These are phyloP conservation scores for Bombus vancouverensis DNA, from an alignment of 1,140 invertebrate species.

Conservation along the genomic window DNA sequence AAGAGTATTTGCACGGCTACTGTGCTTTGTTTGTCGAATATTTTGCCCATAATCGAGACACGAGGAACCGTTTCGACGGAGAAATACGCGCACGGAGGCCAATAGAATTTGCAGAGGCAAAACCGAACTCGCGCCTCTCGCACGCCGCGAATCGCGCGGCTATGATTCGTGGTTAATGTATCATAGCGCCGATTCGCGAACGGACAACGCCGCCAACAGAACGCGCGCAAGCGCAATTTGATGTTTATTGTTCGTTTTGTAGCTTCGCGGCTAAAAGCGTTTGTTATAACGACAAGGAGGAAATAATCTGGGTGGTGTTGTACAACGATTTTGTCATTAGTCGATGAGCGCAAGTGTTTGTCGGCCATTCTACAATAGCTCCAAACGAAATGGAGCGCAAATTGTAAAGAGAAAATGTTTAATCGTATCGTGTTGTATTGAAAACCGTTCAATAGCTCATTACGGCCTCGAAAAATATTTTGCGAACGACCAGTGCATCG, in stretches of 20 bases:
- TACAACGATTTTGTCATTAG: slow-evolving; percentile 6
- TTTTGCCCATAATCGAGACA: slow-evolving; percentile 58
- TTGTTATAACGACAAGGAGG: not conserved
- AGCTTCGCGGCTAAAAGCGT: not conserved
- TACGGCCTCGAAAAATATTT: not conserved
- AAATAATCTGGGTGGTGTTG: not conserved
- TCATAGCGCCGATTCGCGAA: not conserved
- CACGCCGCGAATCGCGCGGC: not conserved
- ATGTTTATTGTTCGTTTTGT: slow-evolving; percentile 34
- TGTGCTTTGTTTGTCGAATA: slow-evolving; percentile 44
- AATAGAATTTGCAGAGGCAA: slow-evolving; percentile 36
- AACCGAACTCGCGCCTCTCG: not conserved
- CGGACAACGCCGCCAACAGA: not conserved
- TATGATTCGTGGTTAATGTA: slow-evolving; percentile 30
- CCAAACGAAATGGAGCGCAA: not conserved
- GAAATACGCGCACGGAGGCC: slow-evolving; percentile 42
- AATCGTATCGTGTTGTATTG: not conserved
- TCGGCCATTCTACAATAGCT: not conserved
- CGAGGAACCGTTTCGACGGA: slow-evolving; percentile 35
- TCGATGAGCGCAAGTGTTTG: not conserved
- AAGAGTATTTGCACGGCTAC: slow-evolving; percentile 43
- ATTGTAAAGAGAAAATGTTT: not conserved
- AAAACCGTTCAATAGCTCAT: not conserved
- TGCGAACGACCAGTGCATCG: not conserved
- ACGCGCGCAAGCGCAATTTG: not conserved